Evolutionary conservation across 2,113 vertebrate genomes (phyloP).

Genomic region (Columba livia): DNA sequence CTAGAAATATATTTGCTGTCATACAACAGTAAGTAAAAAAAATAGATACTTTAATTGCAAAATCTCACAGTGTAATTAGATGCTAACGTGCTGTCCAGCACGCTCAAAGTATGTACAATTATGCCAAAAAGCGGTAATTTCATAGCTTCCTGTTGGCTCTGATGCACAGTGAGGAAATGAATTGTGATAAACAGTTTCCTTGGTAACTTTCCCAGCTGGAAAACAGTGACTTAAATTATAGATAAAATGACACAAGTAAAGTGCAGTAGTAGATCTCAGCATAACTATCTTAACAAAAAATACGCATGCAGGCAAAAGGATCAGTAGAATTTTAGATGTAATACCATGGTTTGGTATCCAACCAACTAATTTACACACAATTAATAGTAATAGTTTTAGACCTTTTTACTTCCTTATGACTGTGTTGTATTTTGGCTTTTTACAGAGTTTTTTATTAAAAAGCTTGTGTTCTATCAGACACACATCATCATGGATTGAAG

Average conservation of each 20-base stretch:
- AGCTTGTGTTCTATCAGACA: slow-evolving; percentile 77
- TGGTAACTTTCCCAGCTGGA: not conserved
- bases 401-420: slow-evolving; percentile 15
- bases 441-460: slow-evolving; percentile 61
- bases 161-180: not conserved
- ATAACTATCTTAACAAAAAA: not conserved
- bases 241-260: not conserved
- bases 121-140: not conserved
- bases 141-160: not conserved
- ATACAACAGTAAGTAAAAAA: not conserved
- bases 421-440: slow-evolving; percentile 24
- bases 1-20: not conserved
- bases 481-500: slow-evolving; percentile 77
- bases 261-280: not conserved
- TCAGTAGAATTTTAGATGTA: not conserved
- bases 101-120: not conserved
- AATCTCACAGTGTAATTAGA: not conserved
- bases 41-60: not conserved
- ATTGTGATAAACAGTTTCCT: not conserved
- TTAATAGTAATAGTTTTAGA: not conserved
- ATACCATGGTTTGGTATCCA: not conserved
- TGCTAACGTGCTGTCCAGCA: not conserved
- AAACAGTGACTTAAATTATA: not conserved
- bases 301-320: not conserved
- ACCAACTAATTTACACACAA: not conserved